phyloP scores from a whole-genome alignment of 2,113 vertebrate species.

The Eulacestoma nigropectus region DNA sequence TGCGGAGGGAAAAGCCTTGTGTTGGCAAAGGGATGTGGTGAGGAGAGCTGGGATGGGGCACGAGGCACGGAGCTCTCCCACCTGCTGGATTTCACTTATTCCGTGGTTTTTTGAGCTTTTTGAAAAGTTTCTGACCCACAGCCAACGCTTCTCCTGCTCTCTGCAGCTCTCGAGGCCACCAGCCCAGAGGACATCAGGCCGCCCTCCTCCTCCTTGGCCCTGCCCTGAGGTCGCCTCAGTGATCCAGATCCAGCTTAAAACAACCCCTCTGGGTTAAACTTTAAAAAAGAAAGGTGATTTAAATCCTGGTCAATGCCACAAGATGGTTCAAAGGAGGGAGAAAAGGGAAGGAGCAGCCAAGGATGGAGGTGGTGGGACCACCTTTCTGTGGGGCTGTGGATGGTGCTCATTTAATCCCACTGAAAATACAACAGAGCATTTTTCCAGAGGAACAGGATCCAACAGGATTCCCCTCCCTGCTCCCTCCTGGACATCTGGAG shows the following conservation, averaged over 20 bases:
- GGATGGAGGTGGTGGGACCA: background rate
- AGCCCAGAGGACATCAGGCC: accelerated
- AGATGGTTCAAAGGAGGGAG: background rate
- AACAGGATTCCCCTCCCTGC: background rate
- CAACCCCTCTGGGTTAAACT: background rate
- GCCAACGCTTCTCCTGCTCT: background rate
- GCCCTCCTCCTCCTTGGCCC: accelerated
- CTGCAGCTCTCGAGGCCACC: background rate
- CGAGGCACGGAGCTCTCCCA: background rate
- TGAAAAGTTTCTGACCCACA: background rate
- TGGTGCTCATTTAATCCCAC: background rate
- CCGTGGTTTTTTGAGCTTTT: background rate
- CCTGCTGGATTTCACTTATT: background rate
- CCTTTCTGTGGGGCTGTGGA: background rate
- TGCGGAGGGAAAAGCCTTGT: slow-evolving; percentile 1
- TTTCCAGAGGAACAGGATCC: background rate
- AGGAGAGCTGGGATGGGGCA: background rate
- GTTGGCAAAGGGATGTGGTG: background rate
- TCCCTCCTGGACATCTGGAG: background rate
- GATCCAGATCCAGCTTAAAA: background rate
- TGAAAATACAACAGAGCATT: accelerated
- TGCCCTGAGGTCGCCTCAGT: background rate
- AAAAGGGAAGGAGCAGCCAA: background rate
- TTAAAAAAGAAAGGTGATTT: background rate
- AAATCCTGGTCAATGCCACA: background rate